A percentile compares a stretch with the other conserved stretches of the same genome.
Conservation (phyloP, 2,113 vertebrate genomes). For the Peromyscus maniculatus region DNA sequence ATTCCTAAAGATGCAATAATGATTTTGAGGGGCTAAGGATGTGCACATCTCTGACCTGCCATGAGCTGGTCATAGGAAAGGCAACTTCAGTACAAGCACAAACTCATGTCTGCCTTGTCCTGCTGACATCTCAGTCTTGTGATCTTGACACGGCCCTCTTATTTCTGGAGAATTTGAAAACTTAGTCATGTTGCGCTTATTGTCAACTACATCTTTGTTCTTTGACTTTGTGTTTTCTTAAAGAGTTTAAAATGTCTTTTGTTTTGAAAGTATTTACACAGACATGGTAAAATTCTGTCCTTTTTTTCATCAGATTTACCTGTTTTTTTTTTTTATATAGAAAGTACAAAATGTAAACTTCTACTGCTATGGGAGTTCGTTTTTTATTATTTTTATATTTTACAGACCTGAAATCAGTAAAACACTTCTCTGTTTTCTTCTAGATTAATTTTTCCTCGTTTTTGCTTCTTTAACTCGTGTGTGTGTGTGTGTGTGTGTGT, state of each 20-base stretch:
- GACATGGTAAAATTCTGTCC: background rate
- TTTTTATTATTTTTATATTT: constrained; percentile 8
- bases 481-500: background rate
- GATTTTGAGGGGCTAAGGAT: background rate
- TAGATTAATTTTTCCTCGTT: background rate
- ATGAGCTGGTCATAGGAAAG: background rate
- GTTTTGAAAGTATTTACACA: background rate
- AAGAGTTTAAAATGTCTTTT: background rate
- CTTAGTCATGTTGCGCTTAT: background rate
- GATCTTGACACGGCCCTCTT: background rate
- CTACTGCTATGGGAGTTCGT: background rate
- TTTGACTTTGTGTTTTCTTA: background rate
- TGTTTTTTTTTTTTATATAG: background rate
- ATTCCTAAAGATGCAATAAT: background rate
- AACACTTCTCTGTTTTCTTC: background rate
- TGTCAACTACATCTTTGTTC: background rate
- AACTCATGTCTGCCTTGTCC: background rate
- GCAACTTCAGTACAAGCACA: background rate
- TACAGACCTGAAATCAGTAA: background rate
- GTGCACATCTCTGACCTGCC: background rate
- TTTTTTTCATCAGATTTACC: background rate
- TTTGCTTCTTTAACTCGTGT: background rate
- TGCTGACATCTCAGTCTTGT: background rate
- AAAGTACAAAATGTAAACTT: background rate
- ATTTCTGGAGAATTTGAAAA: background rate